Base-by-base conservation (phyloP, 2,888 invertebrate genomes). In the Hoplodrina ambigua region DNA sequence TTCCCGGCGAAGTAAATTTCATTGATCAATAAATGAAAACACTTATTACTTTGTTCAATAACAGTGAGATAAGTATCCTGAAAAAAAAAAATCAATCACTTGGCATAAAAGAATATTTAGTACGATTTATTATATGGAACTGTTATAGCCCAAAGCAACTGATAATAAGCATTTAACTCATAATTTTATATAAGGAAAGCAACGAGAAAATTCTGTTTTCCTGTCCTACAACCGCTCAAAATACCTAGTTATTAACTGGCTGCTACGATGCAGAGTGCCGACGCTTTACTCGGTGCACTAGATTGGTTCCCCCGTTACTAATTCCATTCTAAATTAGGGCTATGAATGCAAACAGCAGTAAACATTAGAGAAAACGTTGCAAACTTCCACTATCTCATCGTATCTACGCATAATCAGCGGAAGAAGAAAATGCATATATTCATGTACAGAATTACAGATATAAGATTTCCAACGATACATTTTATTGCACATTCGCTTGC, bases 271-370 rank as follows among this genome's bases (percentile, higher is more conserved):
- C 62, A 62, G 59, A 62, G 41, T 53, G 56, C 41, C 73, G 59
- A 53, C 55, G 55, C 41, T 25, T 30, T 30, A 64, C 73, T 75
- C 62, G 80, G 66, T 80, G 81, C 78, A 80, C 85, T 86, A 87
- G 82, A 86, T 85, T 82, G 82, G 80, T 80, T 83, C 83, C 78
- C 73, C 81, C 53, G 50, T 49, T 71, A 72, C 86, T 89, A 87
- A 88, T 89, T 88, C 82, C 84, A 83, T 80, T 85, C 86, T 88
- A 86, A 88, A 89, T 90, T 89, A 89, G 83, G 84, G 81, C 72
- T 80, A 69, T 80, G 82, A 80, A 80, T 77, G 77, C 69, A 69
- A 64, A 81, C 77, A 75, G 78, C 79, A 55, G 37, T 57, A 53
- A 61, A 62, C 57, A 52, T 57, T 53, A 52, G 55, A 80, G 77